These are phyloP conservation scores for Papilio xuthus DNA, from an alignment of 1,140 invertebrate genomes.

Conservation along the genomic window DNA sequence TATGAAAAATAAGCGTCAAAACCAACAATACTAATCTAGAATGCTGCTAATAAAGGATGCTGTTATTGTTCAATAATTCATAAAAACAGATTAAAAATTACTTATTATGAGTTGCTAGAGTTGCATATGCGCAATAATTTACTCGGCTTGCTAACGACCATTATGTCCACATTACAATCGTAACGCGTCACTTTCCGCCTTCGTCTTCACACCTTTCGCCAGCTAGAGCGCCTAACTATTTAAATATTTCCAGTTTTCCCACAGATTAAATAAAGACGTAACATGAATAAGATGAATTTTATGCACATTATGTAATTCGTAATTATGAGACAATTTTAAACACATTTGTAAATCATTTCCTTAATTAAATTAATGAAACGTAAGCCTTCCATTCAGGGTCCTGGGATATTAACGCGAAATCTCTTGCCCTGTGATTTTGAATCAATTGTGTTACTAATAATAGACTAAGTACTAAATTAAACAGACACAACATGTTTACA, in stretches of 20 bases:
- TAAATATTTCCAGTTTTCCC: slow-evolving; percentile 26
- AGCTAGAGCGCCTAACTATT: not conserved
- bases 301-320: not conserved
- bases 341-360: not conserved
- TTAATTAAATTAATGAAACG: not conserved
- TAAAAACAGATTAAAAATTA: not conserved
- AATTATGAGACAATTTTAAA: not conserved
- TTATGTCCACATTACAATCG: slow-evolving; percentile 29
- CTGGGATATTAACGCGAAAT: not conserved
- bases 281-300: not conserved
- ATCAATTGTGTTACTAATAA: not conserved
- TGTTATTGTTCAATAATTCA: not conserved
- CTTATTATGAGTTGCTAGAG: slow-evolving; percentile 1
- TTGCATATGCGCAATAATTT: slow-evolving; percentile 14
- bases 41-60: not conserved
- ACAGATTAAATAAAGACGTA: slow-evolving; percentile 33
- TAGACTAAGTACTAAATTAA: not conserved
- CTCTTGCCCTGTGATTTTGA: not conserved
- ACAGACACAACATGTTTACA: not conserved
- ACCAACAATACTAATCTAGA: not conserved
- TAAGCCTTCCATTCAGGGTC: not conserved
- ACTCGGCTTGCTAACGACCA: not conserved
- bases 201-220: slow-evolving; percentile 36
- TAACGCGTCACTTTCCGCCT: slow-evolving; percentile 29
- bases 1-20: not conserved